Percentiles rank a stretch among this genome's conserved stretches.
These are phyloP conservation scores for Eupelmus urozonus DNA, from an alignment of 2,888 invertebrate genomes.

Conservation along the genomic window DNA sequence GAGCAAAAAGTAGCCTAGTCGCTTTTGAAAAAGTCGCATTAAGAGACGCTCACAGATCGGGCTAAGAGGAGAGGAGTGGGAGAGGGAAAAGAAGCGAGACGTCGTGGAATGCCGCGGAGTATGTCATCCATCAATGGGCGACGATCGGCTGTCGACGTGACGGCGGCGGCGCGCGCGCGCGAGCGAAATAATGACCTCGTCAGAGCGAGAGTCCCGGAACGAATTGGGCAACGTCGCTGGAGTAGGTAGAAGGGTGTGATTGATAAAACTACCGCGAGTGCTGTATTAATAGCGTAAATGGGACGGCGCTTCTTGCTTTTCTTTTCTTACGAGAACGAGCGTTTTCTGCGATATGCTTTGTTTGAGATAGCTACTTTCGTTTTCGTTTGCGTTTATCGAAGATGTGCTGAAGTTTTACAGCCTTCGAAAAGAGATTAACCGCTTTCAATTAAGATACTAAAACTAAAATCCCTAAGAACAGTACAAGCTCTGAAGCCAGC, in stretches of 20 bases:
- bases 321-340: too few relatives aligned
- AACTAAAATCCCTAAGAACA: too few relatives aligned
- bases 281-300: constrained; percentile 25
- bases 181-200: constrained; percentile 48
- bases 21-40: constrained; percentile 27
- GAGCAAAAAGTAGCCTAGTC: constrained; percentile 5
- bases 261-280: constrained; percentile 46
- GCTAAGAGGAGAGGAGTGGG: background rate
- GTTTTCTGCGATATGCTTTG: too few relatives aligned
- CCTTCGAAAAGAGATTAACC: too few relatives aligned
- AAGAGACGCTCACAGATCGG: too few relatives aligned
- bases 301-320: background rate
- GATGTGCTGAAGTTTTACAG: too few relatives aligned
- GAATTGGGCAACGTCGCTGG: constrained; percentile 26
- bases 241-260: constrained; percentile 46
- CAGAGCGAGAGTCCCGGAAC: background rate
- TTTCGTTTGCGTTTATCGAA: too few relatives aligned
- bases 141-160: constrained; percentile 36
- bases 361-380: too few relatives aligned
- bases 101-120: constrained; percentile 23
- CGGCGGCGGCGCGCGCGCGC: background rate
- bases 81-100: background rate
- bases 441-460: too few relatives aligned
- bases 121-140: constrained; percentile 41
- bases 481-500: too few relatives aligned